Conservation (phyloP, 1,140 invertebrate species). For the Phymorhynchus buccinoides region DNA sequence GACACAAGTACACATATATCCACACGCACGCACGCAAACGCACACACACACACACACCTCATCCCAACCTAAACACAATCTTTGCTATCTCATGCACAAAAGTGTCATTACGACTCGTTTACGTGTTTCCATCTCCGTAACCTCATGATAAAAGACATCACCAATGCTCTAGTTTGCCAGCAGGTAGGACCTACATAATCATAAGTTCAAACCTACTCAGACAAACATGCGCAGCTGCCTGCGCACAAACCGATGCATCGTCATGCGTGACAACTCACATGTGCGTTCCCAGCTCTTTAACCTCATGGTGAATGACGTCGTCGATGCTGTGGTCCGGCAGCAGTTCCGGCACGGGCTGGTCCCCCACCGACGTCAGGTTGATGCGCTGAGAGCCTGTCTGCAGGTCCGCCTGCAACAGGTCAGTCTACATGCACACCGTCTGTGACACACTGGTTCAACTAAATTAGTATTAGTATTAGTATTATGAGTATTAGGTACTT, state of each 20-base stretch:
- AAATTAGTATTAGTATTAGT: too few species aligned
- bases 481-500: too few species aligned
- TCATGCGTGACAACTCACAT: slow-evolving; percentile 80
- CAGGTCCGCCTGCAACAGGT: slow-evolving; percentile 82
- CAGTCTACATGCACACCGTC: not conserved
- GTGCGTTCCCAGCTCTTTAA: slow-evolving; percentile 97
- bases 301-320: slow-evolving; percentile 97
- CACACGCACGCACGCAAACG: not conserved
- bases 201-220: not conserved
- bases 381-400: slow-evolving; percentile 92
- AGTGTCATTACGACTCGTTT: too few species aligned
- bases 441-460: not conserved
- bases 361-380: slow-evolving; percentile 78
- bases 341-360: slow-evolving; percentile 78
- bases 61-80: not conserved
- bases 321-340: slow-evolving; percentile 90
- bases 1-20: too few species aligned
- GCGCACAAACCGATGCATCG: not conserved
- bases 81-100: too few species aligned
- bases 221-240: not conserved
- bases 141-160: not conserved
- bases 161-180: too few species aligned
- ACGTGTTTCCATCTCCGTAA: too few species aligned
- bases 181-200: not conserved
- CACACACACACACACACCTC: not conserved